phyloP scores from a whole-genome alignment of 2,797 vertebrate genomes.

The Momotus momota region DNA sequence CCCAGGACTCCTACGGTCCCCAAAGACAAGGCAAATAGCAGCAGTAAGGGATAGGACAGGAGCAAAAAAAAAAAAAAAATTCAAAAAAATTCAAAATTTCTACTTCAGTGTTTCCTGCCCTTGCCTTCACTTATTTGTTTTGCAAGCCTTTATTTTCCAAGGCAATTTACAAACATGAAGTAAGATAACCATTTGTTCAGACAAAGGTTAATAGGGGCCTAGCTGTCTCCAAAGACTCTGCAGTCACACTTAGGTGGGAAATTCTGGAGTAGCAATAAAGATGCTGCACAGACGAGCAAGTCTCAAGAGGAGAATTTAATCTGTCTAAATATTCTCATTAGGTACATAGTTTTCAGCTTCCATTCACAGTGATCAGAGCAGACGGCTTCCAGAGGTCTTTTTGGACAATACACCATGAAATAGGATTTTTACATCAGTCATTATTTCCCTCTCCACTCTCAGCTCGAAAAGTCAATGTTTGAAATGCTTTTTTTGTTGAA shows the following conservation, averaged over 20 bases:
- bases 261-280: conserved; percentile 23
- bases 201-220: conserved; percentile 62
- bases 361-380: conserved; percentile 19
- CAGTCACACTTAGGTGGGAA: conserved; percentile 40
- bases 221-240: conserved; percentile 13
- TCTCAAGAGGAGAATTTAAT: conserved; percentile 48
- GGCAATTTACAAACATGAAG: conserved; percentile 51
- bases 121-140: conserved; percentile 32
- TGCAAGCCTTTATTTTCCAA: conserved; percentile 34
- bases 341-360: conserved; percentile 30
- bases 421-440: conserved; percentile 53
- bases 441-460: conserved; percentile 1
- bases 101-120: background rate
- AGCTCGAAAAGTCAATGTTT: conserved; percentile 24
- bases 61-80: background rate
- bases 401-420: conserved; percentile 53
- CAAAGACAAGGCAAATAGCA: background rate
- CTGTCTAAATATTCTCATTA: conserved; percentile 67
- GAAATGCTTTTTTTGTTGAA: background rate
- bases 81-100: background rate
- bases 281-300: conserved; percentile 31
- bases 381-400: conserved; percentile 52
- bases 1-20: background rate
- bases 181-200: conserved; percentile 29
- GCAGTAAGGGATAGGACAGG: background rate